Evolutionary conservation across 1,140 invertebrate genomes (phyloP).

Genomic region (Nephila pilipes): DNA sequence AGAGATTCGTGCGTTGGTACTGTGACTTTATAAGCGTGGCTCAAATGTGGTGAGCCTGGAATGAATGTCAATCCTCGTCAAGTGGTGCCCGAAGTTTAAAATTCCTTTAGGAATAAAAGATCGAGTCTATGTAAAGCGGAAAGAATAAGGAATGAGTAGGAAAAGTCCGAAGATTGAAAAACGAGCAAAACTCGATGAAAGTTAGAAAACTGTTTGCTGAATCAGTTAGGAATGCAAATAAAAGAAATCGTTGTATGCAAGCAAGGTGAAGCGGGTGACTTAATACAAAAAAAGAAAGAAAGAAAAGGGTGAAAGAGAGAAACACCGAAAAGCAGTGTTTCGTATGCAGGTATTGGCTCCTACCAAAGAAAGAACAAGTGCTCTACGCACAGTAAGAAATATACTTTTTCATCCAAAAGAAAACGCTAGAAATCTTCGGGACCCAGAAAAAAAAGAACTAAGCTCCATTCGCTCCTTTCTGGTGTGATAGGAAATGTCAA

Average conservation of each 20-base stretch:
- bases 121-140: not conserved
- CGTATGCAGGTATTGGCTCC: not conserved
- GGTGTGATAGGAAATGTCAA: not conserved
- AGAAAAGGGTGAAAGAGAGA: not conserved
- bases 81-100: not conserved
- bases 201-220: constrained; percentile 32
- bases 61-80: constrained; percentile 11
- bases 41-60: not conserved
- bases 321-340: not conserved
- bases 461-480: not conserved
- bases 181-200: constrained; percentile 14
- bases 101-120: not conserved
- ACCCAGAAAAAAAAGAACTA: not conserved
- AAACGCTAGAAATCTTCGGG: not conserved
- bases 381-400: not conserved
- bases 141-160: not conserved
- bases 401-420: not conserved
- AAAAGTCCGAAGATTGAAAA: not conserved
- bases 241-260: not conserved
- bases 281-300: not conserved
- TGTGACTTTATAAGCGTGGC: not conserved
- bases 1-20: not conserved
- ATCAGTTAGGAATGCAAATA: constrained; percentile 37
- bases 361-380: not conserved
- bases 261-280: not conserved